Percentiles rank a stretch among this genome's conserved stretches.
These are phyloP conservation scores for Anthopleura sola DNA, from an alignment of 64 coral and sea anemone species.

Conservation along the genomic window DNA sequence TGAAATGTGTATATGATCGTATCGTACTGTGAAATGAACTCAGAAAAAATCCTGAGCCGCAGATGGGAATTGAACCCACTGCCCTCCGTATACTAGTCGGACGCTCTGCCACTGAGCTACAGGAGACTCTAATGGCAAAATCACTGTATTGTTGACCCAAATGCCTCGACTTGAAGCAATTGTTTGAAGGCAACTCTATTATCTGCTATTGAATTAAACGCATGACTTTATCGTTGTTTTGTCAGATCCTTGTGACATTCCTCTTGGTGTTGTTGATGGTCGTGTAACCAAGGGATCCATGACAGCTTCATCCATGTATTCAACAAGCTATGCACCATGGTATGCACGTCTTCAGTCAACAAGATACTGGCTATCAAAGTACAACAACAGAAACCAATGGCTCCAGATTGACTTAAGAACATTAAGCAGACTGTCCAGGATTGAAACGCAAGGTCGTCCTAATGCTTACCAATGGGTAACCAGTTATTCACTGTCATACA, in stretches of 20 bases:
- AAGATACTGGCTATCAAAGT: slow-evolving; percentile 44
- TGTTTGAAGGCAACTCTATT: too few relatives aligned
- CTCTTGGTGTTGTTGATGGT: slow-evolving; percentile 53
- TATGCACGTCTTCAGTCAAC: slow-evolving; percentile 45
- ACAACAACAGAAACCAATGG: slow-evolving; percentile 50
- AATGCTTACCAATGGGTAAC: slow-evolving; percentile 59
- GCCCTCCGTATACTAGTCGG: too few relatives aligned
- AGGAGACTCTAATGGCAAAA: too few relatives aligned
- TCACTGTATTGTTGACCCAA: too few relatives aligned
- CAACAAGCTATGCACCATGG: slow-evolving; percentile 54
- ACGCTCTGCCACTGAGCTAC: too few relatives aligned
- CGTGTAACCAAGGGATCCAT: slow-evolving; percentile 43
- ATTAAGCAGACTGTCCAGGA: slow-evolving; percentile 19
- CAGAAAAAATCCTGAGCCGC: too few relatives aligned
- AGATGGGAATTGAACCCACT: too few relatives aligned
- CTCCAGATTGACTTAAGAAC: slow-evolving; percentile 49
- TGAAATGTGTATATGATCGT: too few relatives aligned
- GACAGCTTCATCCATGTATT: slow-evolving; percentile 53
- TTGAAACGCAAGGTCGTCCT: slow-evolving; percentile 44
- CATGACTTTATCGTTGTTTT: too few relatives aligned
- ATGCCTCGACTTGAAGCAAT: too few relatives aligned
- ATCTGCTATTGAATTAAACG: too few relatives aligned
- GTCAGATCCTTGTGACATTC: slow-evolving; percentile 26
- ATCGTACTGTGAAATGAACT: too few relatives aligned
- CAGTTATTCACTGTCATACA: slow-evolving; percentile 40